phyloP scores from a whole-genome alignment of 2,797 vertebrate genomes.

The Coregonus sp. region DNA sequence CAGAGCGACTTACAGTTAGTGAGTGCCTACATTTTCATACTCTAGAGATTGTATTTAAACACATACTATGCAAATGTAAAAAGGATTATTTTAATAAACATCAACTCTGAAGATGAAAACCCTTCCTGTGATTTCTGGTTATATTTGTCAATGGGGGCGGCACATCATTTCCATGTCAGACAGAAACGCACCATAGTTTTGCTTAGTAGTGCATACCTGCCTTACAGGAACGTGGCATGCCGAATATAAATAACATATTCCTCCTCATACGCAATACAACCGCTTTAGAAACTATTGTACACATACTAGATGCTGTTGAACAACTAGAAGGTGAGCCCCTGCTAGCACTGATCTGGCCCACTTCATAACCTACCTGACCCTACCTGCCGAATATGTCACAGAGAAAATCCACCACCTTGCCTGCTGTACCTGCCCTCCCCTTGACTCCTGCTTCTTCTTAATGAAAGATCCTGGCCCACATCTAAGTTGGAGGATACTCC shows the following conservation, averaged over 20 bases:
- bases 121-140: neutral
- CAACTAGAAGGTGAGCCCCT: neutral
- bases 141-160: no score
- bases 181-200: neutral
- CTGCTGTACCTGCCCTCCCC: no score
- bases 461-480: no score
- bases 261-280: neutral
- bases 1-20: no score
- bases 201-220: neutral
- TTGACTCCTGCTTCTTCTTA: no score
- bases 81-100: conserved; percentile 78
- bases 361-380: neutral
- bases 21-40: no score
- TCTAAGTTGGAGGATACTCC: no score
- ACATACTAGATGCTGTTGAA: neutral
- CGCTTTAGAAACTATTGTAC: neutral
- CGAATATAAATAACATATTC: neutral
- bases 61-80: conserved; percentile 35
- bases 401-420: no score
- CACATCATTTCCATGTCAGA: no score
- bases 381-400: no score
- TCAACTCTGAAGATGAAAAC: conserved; percentile 36
- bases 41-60: conserved; percentile 73
- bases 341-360: neutral
- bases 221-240: neutral